These are phyloP conservation scores for Drosophila meridionalis DNA, from an alignment of 2,888 invertebrate genomes.

Conservation along the genomic window DNA sequence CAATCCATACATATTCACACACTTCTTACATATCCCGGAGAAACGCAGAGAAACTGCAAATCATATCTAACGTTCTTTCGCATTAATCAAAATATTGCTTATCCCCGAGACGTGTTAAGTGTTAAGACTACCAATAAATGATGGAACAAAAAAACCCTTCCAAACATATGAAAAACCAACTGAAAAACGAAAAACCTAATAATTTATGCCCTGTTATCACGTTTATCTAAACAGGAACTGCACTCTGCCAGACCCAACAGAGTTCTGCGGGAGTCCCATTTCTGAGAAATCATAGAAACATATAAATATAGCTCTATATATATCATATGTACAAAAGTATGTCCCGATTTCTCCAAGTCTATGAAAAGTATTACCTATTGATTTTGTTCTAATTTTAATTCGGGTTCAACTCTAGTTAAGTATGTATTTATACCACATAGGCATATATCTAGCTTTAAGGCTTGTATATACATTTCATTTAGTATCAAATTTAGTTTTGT, in stretches of 20 bases:
- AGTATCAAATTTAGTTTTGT: slow-evolving; percentile 13
- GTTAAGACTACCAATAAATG: slow-evolving; percentile 41
- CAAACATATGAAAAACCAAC: not conserved
- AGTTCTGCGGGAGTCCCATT: slow-evolving; percentile 81
- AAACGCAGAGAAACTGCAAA: slow-evolving; percentile 27
- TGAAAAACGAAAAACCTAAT: slow-evolving; percentile 3
- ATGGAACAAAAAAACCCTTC: slow-evolving; percentile 5
- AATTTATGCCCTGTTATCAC: slow-evolving; percentile 61
- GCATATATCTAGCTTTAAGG: slow-evolving; percentile 51
- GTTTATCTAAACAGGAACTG: slow-evolving; percentile 79
- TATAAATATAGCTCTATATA: not conserved
- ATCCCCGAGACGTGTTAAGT: slow-evolving; percentile 42
- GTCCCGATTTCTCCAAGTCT: slow-evolving; percentile 57
- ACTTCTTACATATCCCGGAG: slow-evolving; percentile 37
- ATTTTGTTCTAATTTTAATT: slow-evolving; percentile 49
- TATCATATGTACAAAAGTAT: slow-evolving; percentile 12
- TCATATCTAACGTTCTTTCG: slow-evolving; percentile 52
- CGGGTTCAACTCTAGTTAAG: slow-evolving; percentile 41
- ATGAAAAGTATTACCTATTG: slow-evolving; percentile 76
- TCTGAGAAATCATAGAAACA: slow-evolving; percentile 59
- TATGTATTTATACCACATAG: slow-evolving; percentile 41
- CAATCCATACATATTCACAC: slow-evolving; percentile 36
- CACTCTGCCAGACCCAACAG: slow-evolving; percentile 69
- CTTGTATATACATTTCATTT: slow-evolving; percentile 41
- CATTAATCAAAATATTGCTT: slow-evolving; percentile 52